phyloP scores from a whole-genome alignment of 2,888 invertebrate species.

The Arge pagana region DNA sequence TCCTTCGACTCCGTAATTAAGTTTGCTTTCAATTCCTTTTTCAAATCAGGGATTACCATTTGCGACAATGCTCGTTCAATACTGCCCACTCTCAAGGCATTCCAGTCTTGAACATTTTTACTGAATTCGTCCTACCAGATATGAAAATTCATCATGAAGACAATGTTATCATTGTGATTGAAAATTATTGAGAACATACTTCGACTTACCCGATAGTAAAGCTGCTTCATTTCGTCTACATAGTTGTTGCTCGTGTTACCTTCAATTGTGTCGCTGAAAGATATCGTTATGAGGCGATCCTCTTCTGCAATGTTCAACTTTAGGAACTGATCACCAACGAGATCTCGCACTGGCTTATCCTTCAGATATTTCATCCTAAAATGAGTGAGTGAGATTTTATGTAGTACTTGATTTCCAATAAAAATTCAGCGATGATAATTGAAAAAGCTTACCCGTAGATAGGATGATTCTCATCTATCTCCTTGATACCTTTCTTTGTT shows the following conservation, averaged over 20 bases:
- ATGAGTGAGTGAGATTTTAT: no score
- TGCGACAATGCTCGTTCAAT: slow-evolving; percentile 86
- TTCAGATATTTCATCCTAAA: slow-evolving; percentile 84
- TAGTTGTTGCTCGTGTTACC: slow-evolving; percentile 79
- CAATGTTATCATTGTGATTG: slow-evolving; percentile 7
- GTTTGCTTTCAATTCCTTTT: slow-evolving; percentile 80
- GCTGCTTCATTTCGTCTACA: slow-evolving; percentile 86
- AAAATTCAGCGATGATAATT: not conserved
- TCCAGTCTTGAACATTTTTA: slow-evolving; percentile 94
- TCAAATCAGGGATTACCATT: slow-evolving; percentile 87
- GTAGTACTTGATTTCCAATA: no score
- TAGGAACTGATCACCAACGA: slow-evolving; percentile 89
- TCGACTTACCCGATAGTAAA: slow-evolving; percentile 78
- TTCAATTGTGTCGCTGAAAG: slow-evolving; percentile 75
- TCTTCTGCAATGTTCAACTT: slow-evolving; percentile 80
- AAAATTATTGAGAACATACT: slow-evolving; percentile 20
- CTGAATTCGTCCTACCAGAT: slow-evolving; percentile 87
- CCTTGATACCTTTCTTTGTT: slow-evolving; percentile 89
- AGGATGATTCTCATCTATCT: slow-evolving; percentile 93
- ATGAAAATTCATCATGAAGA: slow-evolving; percentile 35
- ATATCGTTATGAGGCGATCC: slow-evolving; percentile 77
- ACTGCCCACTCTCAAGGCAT: slow-evolving; percentile 83
- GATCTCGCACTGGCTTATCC: slow-evolving; percentile 88
- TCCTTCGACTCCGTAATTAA: slow-evolving; percentile 88
- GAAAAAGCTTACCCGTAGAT: slow-evolving; percentile 66